Base-by-base conservation (phyloP, 2,888 invertebrate genomes). In the Adelphocoris suturalis region DNA sequence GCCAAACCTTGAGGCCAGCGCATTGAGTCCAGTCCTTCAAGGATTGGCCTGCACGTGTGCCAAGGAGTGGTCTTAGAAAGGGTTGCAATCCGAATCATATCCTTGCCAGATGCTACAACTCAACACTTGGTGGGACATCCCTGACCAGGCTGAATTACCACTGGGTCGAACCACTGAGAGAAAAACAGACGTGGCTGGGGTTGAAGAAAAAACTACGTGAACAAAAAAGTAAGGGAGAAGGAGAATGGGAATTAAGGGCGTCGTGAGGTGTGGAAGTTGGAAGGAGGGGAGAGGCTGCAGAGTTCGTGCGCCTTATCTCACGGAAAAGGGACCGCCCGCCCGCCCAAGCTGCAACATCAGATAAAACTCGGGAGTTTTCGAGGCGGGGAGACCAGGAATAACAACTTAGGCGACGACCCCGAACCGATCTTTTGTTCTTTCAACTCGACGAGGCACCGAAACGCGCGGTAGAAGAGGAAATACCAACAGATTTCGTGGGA, bases 231-330 rank as follows among this genome's bases (percentile, higher is more conserved):
- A n/a, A 76, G 27, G 76, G 28, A 28, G 27, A 5, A 75, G 23
- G 52, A 52, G 52, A 52, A 61, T 61, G 19, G 23, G 68, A 68
- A 68, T 68, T 68, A 68, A 68, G 68, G 68, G 68, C 68, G 19
- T 68, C 68, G 68, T 68, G 68, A 68, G 68, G 68, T 68, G 68
- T 68, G 68, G 68, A 23, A 68, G 68, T 68, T 68, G 68, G 23
- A 9, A 68, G 61, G 61, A 61, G 19, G 68, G 68, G 11, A 23
- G 23, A 68, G 23, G 68, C 68, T 52, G 52, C n/a, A 68, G 61
- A 61, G 68, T 68, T 68, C 68, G 68, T 68, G 68, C 68, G 68
- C 23, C 68, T 68, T 68, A 68, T 68, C 68, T 68, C 68, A 68
- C 68, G 68, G 23, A 68, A 68, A 68, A 68, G 23, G 23, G 23